Evolutionary conservation across 2,888 invertebrate species (phyloP), one percentile per base, ranked within the genome.

Genomic region (Dynastes maya): DNA sequence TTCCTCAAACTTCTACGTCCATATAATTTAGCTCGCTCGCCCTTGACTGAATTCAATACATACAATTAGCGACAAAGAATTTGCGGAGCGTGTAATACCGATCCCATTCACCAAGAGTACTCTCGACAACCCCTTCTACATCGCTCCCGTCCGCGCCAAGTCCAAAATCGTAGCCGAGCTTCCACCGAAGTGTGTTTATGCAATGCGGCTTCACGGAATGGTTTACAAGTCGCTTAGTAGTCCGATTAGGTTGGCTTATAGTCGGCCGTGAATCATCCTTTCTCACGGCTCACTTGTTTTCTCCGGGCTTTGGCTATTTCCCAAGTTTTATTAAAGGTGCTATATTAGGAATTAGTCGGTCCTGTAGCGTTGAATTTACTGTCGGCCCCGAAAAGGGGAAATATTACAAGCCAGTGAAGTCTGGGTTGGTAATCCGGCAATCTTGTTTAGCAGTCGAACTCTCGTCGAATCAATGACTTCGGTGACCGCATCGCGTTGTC

Each of bases 221-320:
- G 82, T 82, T 83, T 83, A 82, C 83, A 82, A 83, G 82, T 82
- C 83, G 82, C 83, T 83, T 83, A 83, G 82, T 81, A 81, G 82
- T 79, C 80, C 82, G 83, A 83, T 83, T 83, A 83, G 82, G 81
- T 83, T 81, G 77, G 83, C 83, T 83, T 83, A 83, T 80, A 79
- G 80, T 80, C 81, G 79, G 81, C 81, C 81, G 82, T 84, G 84
- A 84, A 84, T 84, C 84, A 84, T 84, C 81, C 82, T 80, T 77
- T 79, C 81, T 83, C 83, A 83, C 80, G 82, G 83, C 81, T 82
- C 80, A 80, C 81, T 78, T 78, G 75, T 67, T 72, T 72, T 82
- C 78, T 80, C 79, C 81, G 76, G 82, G 81, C 80, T 82, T 82
- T 81, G 82, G 83, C 83, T 79, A 81, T 82, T 79, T 79, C 80